Evolutionary conservation across 2,113 vertebrate species (phyloP), one percentile per base, ranked within the genome.

Genomic region (Hypocryptadius cinnamomeus): DNA sequence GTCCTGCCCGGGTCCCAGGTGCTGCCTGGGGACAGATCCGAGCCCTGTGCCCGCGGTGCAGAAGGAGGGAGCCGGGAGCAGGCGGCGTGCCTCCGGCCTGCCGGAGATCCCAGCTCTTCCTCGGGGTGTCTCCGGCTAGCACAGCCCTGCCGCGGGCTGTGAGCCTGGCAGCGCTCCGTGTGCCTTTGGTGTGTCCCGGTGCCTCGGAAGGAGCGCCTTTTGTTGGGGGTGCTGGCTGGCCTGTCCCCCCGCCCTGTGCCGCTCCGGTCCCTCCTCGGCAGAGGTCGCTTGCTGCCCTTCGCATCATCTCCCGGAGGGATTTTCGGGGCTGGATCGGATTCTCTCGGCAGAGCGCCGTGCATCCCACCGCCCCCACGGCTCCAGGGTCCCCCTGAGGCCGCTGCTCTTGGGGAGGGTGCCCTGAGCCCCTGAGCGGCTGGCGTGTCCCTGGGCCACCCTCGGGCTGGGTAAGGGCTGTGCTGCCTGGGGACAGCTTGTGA

Each of bases 281-380:
- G 95, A 94, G 95, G 95, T 96, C 93, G 93, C 95, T 90, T 96
- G 87, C 45, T 87, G 15, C 89, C 92, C 94, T 96, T 93, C 1
- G 0, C 91, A 92, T 96, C 71, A 31, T 68, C 56, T 87, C 79
- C 82, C 12, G 6, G 31, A 53, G 87, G 93, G 47, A 44, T 56
- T 82, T 59, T 59, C 79, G 80, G 70, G 54, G 92, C 84, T 39
- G 78, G 50, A 1, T 87, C 48, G 7, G 68, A n/a, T 76, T 65
- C 63, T 30, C 47, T 45, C 69, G 64, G 68, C 25, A 42, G 68
- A 31, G 79, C 59, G 79, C 59, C 40, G 42, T 35, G 87, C 82
- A 42, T 63, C 63, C 74, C 35, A 6, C 61, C 73, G 4, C n/a
- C 14, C 50, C 53, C 57, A 9, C 33, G 23, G 56, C 85, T 51